Evolutionary conservation across 2,888 invertebrate species (phyloP).

Genomic region (Macrophya alboannulata): DNA sequence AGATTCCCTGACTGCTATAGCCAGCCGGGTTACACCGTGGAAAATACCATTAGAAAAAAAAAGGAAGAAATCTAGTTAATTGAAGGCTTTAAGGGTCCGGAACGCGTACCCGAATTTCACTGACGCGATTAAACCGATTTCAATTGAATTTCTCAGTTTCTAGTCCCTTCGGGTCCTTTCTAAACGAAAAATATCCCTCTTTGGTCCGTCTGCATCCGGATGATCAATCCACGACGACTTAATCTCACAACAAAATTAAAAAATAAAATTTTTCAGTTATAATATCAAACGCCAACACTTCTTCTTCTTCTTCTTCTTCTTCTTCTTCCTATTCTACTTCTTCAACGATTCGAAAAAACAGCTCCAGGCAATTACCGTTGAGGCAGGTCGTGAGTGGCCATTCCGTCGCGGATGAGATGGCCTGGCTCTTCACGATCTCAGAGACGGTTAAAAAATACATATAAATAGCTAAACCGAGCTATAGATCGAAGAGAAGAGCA

Average conservation of each 20-base stretch:
- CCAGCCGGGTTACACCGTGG: background rate
- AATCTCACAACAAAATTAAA: background rate
- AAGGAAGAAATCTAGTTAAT: slow-evolving; percentile 17
- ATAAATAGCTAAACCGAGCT: slow-evolving; percentile 28
- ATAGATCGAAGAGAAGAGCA: slow-evolving; percentile 51
- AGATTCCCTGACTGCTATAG: slow-evolving; percentile 36
- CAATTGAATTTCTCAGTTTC: background rate
- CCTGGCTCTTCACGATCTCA: background rate
- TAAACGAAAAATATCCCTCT: background rate
- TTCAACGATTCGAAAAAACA: background rate
- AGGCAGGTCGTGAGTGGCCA: slow-evolving; percentile 16
- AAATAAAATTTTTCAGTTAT: background rate
- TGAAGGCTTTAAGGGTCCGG: slow-evolving; percentile 4
- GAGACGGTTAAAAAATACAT: background rate
- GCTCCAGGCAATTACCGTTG: background rate
- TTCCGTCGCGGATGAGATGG: slow-evolving; percentile 26
- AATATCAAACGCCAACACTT: too few relatives aligned
- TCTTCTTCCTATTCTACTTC: too few relatives aligned
- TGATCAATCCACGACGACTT: background rate
- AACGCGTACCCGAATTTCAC: background rate
- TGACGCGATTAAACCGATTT: background rate
- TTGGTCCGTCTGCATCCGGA: background rate
- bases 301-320: too few relatives aligned
- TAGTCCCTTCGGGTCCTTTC: background rate
- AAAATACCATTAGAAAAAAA: background rate